Evolutionary conservation across 2,888 invertebrate species (phyloP).

Genomic region (Lycaena phlaeas): DNA sequence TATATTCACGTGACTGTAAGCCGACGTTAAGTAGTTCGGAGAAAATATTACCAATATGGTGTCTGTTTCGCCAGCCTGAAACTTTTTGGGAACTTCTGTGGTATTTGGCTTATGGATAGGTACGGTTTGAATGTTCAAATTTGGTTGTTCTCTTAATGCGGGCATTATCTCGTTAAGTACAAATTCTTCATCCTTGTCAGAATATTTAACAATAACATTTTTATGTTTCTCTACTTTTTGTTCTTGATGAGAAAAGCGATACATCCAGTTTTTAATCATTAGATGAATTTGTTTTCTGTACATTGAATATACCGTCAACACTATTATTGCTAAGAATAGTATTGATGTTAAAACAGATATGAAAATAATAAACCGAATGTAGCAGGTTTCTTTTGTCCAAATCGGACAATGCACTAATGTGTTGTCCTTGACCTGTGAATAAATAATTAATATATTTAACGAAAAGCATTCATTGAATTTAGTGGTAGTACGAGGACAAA

Average conservation of each 20-base stretch:
- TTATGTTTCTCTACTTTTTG: constrained; percentile 18
- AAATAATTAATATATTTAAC: no score
- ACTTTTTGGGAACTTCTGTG: constrained; percentile 24
- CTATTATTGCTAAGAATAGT: constrained; percentile 27
- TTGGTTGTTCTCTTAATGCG: constrained; percentile 34
- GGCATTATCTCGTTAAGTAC: constrained; percentile 47
- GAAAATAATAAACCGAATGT: constrained; percentile 33
- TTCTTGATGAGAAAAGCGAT: constrained; percentile 17
- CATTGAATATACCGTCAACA: constrained; percentile 29
- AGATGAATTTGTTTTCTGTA: constrained; percentile 32
- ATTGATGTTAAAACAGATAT: constrained; percentile 28
- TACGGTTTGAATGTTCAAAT: constrained; percentile 31
- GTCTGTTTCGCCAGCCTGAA: constrained; percentile 21
- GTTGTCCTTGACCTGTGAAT: constrained; percentile 42
- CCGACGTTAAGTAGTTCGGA: constrained; percentile 51
- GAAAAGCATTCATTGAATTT: no score
- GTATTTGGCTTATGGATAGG: constrained; percentile 23
- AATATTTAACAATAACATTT: constrained; percentile 37
- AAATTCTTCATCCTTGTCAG: constrained; percentile 47
- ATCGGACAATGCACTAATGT: constrained; percentile 35
- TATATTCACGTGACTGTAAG: constrained; percentile 54
- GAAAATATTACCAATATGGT: constrained; percentile 48
- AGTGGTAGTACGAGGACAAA: no score
- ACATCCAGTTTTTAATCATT: constrained; percentile 31
- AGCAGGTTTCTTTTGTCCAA: constrained; percentile 39